These are phyloP conservation scores for Eonycteris spelaea DNA, from an alignment of 2,113 vertebrate genomes.

Conservation along the genomic window DNA sequence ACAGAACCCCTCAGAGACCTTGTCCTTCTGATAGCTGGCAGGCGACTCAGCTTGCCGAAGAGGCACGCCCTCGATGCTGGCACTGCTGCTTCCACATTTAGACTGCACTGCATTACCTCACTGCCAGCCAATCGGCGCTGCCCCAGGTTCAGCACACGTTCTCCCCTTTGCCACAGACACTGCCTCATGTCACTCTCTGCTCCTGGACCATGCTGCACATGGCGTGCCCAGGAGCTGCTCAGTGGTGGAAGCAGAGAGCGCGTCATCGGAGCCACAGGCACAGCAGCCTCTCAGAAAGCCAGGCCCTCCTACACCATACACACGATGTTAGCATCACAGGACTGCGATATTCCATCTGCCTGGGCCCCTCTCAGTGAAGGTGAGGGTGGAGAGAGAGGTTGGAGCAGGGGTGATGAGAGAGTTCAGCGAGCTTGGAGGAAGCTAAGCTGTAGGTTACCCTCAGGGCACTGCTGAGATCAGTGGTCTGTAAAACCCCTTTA, in stretches of 20 bases:
- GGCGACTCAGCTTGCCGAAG: not conserved
- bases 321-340: not conserved
- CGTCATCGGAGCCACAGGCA: not conserved
- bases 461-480: not conserved
- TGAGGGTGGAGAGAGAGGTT: no score
- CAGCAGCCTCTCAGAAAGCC: not conserved
- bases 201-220: not conserved
- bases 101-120: slow-evolving; percentile 79
- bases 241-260: not conserved
- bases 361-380: not conserved
- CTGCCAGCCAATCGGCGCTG: slow-evolving; percentile 75
- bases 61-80: not conserved
- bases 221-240: not conserved
- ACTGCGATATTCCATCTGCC: not conserved
- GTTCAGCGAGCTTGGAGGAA: not conserved
- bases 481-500: not conserved
- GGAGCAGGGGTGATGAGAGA: not conserved
- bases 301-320: not conserved
- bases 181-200: not conserved
- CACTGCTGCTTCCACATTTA: slow-evolving; percentile 68
- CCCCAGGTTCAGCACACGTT: slow-evolving; percentile 41
- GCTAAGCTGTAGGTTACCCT: not conserved
- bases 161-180: slow-evolving; percentile 65
- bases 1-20: not conserved
- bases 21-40: slow-evolving; percentile 51